Evolutionary conservation across 2,113 vertebrate genomes (phyloP).

Genomic region (Elaphurus davidianus): DNA sequence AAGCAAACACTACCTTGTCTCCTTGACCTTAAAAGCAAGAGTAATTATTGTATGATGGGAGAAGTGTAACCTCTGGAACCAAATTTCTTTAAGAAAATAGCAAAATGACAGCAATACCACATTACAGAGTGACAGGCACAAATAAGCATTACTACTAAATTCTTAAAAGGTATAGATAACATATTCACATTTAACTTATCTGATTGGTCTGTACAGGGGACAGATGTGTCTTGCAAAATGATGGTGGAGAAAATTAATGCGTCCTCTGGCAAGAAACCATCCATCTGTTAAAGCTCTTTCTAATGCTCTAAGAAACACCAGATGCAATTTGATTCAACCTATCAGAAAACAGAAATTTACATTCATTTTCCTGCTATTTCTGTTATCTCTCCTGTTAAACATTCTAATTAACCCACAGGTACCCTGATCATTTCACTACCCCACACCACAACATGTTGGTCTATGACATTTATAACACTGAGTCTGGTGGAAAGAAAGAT

Average conservation of each 20-base stretch:
- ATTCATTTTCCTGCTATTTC: background rate
- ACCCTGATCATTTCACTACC: background rate
- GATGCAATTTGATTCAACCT: slow-evolving; percentile 5
- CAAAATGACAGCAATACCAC: background rate
- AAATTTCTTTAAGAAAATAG: background rate
- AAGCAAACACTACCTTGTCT: background rate
- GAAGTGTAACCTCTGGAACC: background rate
- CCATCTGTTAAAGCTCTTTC: background rate
- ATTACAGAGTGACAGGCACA: background rate
- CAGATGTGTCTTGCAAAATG: background rate
- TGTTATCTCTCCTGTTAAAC: background rate
- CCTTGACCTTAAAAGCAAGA: background rate
- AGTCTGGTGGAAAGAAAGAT: background rate
- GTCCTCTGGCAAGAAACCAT: background rate
- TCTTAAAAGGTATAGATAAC: background rate
- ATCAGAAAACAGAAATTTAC: background rate
- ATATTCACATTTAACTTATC: background rate
- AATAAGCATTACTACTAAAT: background rate
- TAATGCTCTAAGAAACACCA: slow-evolving; percentile 26
- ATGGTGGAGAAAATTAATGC: slow-evolving; percentile 7
- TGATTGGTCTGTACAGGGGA: background rate
- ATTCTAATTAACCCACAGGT: background rate
- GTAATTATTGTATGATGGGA: background rate
- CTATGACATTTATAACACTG: background rate
- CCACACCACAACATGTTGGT: background rate